These are phyloP conservation scores for Himalopsyche anomala DNA, from an alignment of 2,888 invertebrate genomes.

Conservation along the genomic window DNA sequence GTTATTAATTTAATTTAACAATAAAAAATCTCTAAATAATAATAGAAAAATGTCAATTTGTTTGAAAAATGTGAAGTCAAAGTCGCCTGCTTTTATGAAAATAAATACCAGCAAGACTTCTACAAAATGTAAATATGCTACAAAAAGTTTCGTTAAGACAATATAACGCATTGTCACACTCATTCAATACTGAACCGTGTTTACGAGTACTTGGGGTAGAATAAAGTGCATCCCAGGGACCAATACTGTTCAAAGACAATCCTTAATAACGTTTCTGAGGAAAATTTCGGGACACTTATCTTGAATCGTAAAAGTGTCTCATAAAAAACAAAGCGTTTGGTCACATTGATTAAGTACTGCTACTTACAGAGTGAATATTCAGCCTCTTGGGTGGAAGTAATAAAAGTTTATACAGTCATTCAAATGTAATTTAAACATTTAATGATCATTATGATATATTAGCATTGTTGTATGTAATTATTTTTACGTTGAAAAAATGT, in stretches of 20 bases:
- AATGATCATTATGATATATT: not conserved
- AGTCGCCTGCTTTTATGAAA: too few relatives aligned
- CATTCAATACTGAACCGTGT: constrained; percentile 10
- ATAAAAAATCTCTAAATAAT: too few relatives aligned
- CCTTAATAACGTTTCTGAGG: constrained; percentile 31
- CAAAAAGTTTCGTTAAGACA: not conserved
- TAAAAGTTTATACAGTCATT: constrained; percentile 6
- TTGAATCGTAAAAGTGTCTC: constrained; percentile 26
- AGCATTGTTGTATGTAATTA: too few relatives aligned
- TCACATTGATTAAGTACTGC: constrained; percentile 29
- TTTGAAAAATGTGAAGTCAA: too few relatives aligned
- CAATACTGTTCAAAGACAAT: constrained; percentile 31
- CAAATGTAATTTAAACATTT: constrained; percentile 13
- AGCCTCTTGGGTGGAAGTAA: constrained; percentile 5
- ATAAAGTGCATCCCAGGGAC: constrained; percentile 28
- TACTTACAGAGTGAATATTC: constrained; percentile 10
- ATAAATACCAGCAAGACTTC: too few relatives aligned
- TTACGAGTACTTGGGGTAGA: constrained; percentile 24
- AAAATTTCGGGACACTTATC: constrained; percentile 34
- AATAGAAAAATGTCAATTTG: too few relatives aligned
- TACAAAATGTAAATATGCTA: not conserved
- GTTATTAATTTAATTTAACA: too few relatives aligned
- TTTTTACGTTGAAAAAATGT: too few relatives aligned
- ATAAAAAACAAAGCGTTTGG: constrained; percentile 27
- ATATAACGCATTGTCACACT: constrained; percentile 14